A percentile compares a stretch with the other conserved stretches of the same genome.
Evolutionary conservation across 2,888 invertebrate species (phyloP).

Genomic region (Parnassius smintheus): DNA sequence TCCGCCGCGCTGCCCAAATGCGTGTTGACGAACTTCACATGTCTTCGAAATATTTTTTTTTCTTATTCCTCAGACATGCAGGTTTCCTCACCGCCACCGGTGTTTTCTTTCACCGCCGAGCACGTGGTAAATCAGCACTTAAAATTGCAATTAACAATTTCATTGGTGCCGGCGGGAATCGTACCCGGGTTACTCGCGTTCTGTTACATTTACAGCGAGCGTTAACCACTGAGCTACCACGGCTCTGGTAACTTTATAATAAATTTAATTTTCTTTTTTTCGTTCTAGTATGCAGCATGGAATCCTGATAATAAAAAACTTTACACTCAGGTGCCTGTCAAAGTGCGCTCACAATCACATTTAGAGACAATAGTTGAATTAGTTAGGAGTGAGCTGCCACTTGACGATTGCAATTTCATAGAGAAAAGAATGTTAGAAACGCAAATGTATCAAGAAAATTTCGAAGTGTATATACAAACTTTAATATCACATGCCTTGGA

Average conservation of each 20-base stretch:
- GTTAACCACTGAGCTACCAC: no score
- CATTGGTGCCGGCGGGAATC: no score
- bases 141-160: no score
- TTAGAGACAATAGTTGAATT: conserved; percentile 91
- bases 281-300: conserved; percentile 90
- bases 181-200: no score
- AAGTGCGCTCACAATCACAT: conserved; percentile 87
- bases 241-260: neutral
- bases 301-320: conserved; percentile 89
- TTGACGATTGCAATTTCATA: conserved; percentile 86
- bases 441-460: conserved; percentile 90
- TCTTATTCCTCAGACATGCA: no score
- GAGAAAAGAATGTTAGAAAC: conserved; percentile 89
- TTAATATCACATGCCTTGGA: conserved; percentile 94
- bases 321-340: conserved; percentile 89
- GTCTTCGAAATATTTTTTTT: no score
- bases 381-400: conserved; percentile 85
- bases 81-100: no score
- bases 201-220: no score
- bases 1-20: no score
- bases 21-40: no score
- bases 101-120: no score
- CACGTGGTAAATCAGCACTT: no score
- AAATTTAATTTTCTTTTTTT: conserved; percentile 6
- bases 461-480: conserved; percentile 95